Evolutionary conservation across 2,888 invertebrate genomes (phyloP).

Genomic region (Oxystoma pomonae): DNA sequence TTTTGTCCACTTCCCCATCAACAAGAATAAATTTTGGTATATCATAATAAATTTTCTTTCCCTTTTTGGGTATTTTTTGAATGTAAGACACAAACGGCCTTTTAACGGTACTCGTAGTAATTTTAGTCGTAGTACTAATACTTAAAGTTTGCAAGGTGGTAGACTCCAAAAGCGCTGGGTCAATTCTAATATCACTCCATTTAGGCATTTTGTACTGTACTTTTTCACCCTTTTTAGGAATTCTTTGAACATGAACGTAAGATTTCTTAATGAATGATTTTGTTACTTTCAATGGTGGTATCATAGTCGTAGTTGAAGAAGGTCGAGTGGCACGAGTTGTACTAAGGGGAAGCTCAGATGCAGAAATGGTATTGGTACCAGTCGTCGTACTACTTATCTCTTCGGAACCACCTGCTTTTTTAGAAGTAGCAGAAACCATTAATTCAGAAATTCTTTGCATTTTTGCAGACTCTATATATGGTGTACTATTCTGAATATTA

Average conservation of each 20-base stretch:
- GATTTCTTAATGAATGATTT: neutral
- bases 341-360: neutral
- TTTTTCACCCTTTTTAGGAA: constrained; percentile 19
- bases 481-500: too few relatives aligned
- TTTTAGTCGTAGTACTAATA: constrained; percentile 2
- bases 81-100: constrained; percentile 17
- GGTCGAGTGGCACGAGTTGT: neutral
- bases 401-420: too few relatives aligned
- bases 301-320: neutral
- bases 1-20: neutral
- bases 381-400: neutral
- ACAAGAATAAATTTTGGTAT: neutral
- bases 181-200: constrained; percentile 19
- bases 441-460: too few relatives aligned
- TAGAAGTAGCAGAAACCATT: too few relatives aligned
- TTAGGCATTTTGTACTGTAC: constrained; percentile 7
- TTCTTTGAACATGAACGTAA: constrained; percentile 15
- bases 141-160: constrained; percentile 5
- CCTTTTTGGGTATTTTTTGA: constrained; percentile 20
- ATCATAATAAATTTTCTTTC: neutral
- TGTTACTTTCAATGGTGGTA: neutral
- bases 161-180: constrained; percentile 18
- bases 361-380: neutral
- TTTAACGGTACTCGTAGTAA: neutral
- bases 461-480: neutral